A percentile compares a stretch with the other conserved stretches of the same genome.
Evolutionary conservation across 1,140 invertebrate genomes (phyloP).

Genomic region (Fragariocoptes setiger): DNA sequence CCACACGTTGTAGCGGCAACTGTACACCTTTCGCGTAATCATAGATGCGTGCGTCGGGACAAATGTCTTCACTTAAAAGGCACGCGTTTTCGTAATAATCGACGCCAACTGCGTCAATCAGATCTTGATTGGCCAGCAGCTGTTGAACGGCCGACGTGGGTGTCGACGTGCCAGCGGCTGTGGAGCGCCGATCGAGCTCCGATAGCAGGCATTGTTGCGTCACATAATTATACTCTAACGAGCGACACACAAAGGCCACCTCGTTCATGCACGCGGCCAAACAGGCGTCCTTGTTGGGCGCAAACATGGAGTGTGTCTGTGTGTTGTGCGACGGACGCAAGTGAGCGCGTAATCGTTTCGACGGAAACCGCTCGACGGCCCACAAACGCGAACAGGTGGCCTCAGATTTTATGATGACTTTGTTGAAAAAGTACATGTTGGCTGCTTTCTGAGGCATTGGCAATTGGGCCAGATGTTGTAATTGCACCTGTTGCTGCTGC

Average conservation of each 20-base stretch:
- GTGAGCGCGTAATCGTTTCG: constrained; percentile 53
- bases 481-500: not conserved
- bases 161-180: constrained; percentile 21
- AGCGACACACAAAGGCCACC: constrained; percentile 58
- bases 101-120: constrained; percentile 56
- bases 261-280: constrained; percentile 65
- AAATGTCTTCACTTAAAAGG: constrained; percentile 37
- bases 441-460: constrained; percentile 33
- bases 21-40: constrained; percentile 46
- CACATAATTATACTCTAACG: constrained; percentile 69
- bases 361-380: constrained; percentile 67
- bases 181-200: constrained; percentile 51
- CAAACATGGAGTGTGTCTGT: not conserved
- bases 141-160: not conserved
- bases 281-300: constrained; percentile 51
- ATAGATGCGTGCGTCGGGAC: constrained; percentile 39
- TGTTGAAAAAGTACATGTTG: constrained; percentile 81
- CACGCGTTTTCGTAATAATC: constrained; percentile 90
- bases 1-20: constrained; percentile 54
- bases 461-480: not conserved
- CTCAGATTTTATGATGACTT: constrained; percentile 56
- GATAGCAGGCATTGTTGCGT: constrained; percentile 60
- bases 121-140: constrained; percentile 19
- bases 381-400: constrained; percentile 62
- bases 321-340: constrained; percentile 71